Conservation (phyloP, 2,888 invertebrate species). For the Spilarctia lutea region DNA sequence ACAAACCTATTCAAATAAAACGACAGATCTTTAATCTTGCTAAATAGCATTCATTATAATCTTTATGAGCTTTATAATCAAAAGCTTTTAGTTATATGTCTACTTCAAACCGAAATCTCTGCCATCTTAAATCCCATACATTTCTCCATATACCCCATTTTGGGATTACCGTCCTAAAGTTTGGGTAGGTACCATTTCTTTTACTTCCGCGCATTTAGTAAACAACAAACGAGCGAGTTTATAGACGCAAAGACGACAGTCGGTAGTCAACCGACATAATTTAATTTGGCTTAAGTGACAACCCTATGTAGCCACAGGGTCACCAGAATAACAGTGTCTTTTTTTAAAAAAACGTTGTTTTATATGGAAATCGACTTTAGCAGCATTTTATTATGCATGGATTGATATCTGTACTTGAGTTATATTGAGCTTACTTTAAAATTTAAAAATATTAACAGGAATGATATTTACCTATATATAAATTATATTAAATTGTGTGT, state of each 20-base stretch:
- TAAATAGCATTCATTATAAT: background rate
- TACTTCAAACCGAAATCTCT: background rate
- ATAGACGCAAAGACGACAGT: conserved; percentile 25
- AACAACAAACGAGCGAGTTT: conserved; percentile 31
- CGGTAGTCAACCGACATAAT: conserved; percentile 34
- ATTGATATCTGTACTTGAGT: background rate
- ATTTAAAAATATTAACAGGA: background rate
- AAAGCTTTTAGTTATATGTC: background rate
- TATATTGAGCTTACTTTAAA: background rate
- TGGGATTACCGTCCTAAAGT: conserved; percentile 1
- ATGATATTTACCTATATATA: too few relatives aligned
- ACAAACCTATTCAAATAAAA: background rate
- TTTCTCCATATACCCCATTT: background rate
- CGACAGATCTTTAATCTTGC: background rate
- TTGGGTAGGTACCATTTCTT: background rate
- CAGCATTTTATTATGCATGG: background rate
- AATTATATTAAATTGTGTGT: too few relatives aligned
- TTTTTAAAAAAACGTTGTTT: conserved; percentile 34
- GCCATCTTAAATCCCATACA: too few relatives aligned
- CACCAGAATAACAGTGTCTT: conserved; percentile 25
- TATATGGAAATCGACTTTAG: background rate
- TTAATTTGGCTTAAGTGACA: conserved; percentile 54
- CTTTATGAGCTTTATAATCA: background rate
- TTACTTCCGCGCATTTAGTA: background rate
- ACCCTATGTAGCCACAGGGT: conserved; percentile 33